Percentiles rank a stretch among this genome's conserved stretches.
Conservation (phyloP, 2,113 vertebrate species). For the Archocentrus centrarchus region DNA sequence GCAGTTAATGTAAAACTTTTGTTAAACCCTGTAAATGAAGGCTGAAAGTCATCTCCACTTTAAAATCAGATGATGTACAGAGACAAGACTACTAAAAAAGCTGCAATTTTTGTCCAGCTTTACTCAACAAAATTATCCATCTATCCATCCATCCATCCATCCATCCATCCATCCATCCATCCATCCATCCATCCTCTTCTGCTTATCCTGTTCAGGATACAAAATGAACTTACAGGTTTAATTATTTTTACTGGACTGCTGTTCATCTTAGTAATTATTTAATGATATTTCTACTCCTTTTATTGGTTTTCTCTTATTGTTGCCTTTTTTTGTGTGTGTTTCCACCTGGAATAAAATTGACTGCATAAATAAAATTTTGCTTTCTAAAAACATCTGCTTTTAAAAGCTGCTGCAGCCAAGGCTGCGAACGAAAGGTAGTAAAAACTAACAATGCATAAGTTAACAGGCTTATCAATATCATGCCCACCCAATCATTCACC, state of each 20-base stretch:
- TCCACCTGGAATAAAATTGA: neutral
- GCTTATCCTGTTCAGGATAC: no score
- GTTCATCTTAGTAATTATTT: neutral
- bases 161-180: no score
- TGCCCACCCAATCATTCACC: neutral
- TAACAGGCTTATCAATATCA: neutral
- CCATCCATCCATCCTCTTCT: no score
- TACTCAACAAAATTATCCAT: no score
- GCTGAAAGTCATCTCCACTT: neutral
- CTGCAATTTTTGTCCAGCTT: no score
- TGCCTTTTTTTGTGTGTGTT: neutral
- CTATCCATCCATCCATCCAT: no score
- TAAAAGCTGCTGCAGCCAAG: no score
- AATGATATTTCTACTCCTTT: neutral
- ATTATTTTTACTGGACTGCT: no score
- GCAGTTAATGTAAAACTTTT: neutral
- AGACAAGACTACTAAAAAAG: neutral
- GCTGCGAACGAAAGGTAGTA: no score
- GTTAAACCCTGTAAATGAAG: neutral
- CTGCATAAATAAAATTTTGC: neutral
- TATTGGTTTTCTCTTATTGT: neutral
- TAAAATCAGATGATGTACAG: neutral
- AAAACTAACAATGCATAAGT: neutral
- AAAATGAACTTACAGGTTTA: no score
- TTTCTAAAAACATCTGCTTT: neutral